A percentile compares a stretch with the other conserved stretches of the same genome.
Evolutionary conservation across 2,113 vertebrate species (phyloP).

Genomic region (Ia io): DNA sequence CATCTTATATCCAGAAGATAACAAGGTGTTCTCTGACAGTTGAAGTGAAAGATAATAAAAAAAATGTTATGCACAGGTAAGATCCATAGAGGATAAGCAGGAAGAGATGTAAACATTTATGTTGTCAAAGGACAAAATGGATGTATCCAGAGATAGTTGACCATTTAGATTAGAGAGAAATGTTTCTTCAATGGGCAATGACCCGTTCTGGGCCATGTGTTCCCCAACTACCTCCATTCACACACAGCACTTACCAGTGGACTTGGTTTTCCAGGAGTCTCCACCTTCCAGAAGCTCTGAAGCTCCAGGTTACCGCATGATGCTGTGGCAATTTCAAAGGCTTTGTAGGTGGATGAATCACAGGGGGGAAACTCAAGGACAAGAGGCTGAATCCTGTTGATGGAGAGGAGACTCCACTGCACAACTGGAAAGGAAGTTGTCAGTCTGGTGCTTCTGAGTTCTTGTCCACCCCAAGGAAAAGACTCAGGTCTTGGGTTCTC

Average conservation of each 20-base stretch:
- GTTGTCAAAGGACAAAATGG: neutral
- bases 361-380: neutral
- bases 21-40: neutral
- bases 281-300: neutral
- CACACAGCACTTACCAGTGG: too few relatives aligned
- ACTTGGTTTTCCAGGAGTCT: neutral
- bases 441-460: neutral
- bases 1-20: neutral
- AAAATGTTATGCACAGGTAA: conserved; percentile 1
- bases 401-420: neutral
- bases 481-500: neutral
- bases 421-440: neutral
- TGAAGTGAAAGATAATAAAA: conserved; percentile 19
- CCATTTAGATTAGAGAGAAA: neutral
- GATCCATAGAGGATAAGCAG: neutral
- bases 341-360: neutral
- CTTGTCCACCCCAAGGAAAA: neutral
- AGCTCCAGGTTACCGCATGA: neutral
- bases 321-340: neutral
- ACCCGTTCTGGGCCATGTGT: neutral
- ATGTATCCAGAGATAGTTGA: neutral
- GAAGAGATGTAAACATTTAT: neutral
- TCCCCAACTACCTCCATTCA: neutral
- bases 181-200: neutral
- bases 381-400: neutral